Conservation (phyloP, 2,113 vertebrate genomes). For the Anser brachyrhynchus region DNA sequence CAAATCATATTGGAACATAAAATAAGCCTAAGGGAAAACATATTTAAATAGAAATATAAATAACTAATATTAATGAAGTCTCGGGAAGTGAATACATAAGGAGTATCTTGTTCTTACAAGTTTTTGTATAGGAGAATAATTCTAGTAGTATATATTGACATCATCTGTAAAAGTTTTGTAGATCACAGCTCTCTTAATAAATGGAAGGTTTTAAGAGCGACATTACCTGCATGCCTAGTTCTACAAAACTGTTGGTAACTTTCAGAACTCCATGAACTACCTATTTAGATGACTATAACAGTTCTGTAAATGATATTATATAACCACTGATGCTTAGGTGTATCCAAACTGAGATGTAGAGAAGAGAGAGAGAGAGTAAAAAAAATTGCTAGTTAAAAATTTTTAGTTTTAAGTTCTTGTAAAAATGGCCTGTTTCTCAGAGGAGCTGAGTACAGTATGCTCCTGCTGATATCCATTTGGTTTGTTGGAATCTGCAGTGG, state of each 20-base stretch:
- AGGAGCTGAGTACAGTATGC: accelerated
- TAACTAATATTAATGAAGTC: background rate
- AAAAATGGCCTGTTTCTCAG: background rate
- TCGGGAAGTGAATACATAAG: background rate
- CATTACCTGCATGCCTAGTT: background rate
- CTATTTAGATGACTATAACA: background rate
- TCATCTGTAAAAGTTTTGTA: background rate
- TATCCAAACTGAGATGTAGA: background rate
- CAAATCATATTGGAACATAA: background rate
- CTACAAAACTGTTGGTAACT: background rate
- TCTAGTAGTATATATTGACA: background rate
- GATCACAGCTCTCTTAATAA: background rate
- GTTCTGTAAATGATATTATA: background rate
- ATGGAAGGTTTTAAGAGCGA: background rate
- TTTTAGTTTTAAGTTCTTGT: background rate
- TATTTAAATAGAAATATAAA: background rate
- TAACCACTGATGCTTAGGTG: background rate
- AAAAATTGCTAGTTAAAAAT: background rate
- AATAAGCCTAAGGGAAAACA: background rate
- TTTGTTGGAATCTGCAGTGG: background rate
- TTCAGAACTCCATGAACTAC: background rate
- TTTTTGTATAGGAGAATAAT: background rate
- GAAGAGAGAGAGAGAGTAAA: background rate
- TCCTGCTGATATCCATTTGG: accelerated
- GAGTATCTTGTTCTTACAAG: background rate